A percentile compares a stretch with the other conserved stretches of the same genome.
phyloP scores from a whole-genome alignment of 1,140 invertebrate genomes.

The Macrobrachium rosenbergii region DNA sequence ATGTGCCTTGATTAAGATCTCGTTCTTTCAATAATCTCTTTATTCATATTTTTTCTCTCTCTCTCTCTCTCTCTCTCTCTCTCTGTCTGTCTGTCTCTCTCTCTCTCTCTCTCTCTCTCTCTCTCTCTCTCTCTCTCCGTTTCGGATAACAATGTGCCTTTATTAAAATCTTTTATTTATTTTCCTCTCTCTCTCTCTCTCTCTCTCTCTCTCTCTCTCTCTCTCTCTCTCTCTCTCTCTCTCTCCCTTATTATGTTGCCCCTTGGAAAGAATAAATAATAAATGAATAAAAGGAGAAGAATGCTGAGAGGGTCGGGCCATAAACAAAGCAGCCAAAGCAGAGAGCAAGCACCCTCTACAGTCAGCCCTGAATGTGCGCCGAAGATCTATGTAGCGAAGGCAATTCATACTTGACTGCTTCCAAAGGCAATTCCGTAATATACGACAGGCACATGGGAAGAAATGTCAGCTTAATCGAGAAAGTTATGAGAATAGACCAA shows the following conservation, averaged over 20 bases:
- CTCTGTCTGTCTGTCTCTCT: not conserved
- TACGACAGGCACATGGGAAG: no score
- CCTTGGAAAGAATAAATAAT: not conserved
- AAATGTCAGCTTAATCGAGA: no score
- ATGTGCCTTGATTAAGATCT: not conserved
- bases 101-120: not conserved
- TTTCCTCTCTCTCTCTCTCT: not conserved
- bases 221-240: slow-evolving; percentile 24
- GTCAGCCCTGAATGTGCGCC: no score
- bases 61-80: slow-evolving; percentile 3
- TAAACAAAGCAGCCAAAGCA: no score
- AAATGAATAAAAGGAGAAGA: slow-evolving; percentile 2
- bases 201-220: slow-evolving; percentile 3
- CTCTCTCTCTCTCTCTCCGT: not conserved
- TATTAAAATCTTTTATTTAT: not conserved
- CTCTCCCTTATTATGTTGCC: not conserved
- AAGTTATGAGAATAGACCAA: no score
- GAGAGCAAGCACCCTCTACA: no score
- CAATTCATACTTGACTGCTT: no score
- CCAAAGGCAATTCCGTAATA: no score
- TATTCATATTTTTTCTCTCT: not conserved
- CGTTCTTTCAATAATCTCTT: not conserved
- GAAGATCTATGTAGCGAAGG: no score
- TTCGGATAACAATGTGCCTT: not conserved
- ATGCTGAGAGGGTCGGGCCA: not conserved